Conservation (phyloP, 2,113 vertebrate species). For the Rhipidura dahli region DNA sequence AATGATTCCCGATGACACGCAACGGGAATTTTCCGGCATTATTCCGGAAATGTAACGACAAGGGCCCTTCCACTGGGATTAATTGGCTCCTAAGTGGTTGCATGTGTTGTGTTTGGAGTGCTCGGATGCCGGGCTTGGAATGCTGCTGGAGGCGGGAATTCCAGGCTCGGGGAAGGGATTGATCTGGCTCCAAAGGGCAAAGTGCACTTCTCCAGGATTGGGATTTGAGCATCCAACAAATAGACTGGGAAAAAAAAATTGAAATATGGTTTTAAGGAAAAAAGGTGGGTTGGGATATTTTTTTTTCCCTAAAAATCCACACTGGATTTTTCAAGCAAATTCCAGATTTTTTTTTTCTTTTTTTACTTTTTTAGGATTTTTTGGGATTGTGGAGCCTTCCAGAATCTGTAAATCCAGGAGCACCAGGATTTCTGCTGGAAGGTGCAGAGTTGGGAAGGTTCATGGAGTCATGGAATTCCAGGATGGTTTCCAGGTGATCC, state of each 20-base stretch:
- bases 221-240: not conserved
- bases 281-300: fast-evolving
- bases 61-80: not conserved
- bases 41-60: conserved; percentile 55
- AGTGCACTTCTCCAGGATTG: fast-evolving
- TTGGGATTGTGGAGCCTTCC: not conserved
- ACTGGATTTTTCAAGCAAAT: not conserved
- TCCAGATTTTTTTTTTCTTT: not conserved
- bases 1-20: conserved; percentile 35
- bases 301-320: not conserved
- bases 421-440: not conserved
- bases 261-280: not conserved
- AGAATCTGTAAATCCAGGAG: not conserved
- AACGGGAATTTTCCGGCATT: conserved; percentile 7
- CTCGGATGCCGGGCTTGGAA: not conserved
- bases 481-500: not conserved
- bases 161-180: not conserved
- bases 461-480: not conserved
- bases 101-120: not conserved
- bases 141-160: not conserved
- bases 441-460: not conserved
- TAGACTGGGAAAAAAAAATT: not conserved
- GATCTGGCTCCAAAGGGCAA: fast-evolving
- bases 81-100: conserved; percentile 37
- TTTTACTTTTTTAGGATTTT: not conserved